A percentile compares a stretch with the other conserved stretches of the same genome.
These are phyloP conservation scores for Anneissia japonica DNA, from an alignment of 35 echinoderm and acorn worm species.

Conservation along the genomic window DNA sequence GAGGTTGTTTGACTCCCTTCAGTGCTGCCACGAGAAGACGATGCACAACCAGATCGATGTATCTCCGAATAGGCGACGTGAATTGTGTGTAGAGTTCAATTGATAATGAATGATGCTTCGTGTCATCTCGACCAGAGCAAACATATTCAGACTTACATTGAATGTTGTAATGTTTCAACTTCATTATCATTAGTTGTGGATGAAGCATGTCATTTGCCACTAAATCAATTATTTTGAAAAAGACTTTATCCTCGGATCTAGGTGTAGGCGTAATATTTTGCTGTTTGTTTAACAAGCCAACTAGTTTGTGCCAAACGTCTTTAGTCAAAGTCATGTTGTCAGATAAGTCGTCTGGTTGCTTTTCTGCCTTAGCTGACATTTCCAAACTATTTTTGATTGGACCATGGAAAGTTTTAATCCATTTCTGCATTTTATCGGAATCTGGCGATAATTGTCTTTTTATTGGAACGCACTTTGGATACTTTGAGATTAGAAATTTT, in stretches of 20 bases:
- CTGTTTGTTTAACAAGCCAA: too few species aligned
- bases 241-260: too few species aligned
- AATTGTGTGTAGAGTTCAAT: constrained; percentile 68
- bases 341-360: too few species aligned
- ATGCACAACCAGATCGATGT: constrained; percentile 79
- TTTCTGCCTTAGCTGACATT: too few species aligned
- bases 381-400: too few species aligned
- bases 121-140: constrained; percentile 20
- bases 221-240: constrained; percentile 32
- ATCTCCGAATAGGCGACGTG: constrained; percentile 80
- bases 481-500: constrained; percentile 26
- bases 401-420: too few species aligned
- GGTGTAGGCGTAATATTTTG: constrained; percentile 14
- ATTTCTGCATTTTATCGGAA: constrained; percentile 24
- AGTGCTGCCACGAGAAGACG: constrained; percentile 58
- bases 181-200: constrained; percentile 53
- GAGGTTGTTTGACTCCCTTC: constrained; percentile 24
- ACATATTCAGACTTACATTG: constrained; percentile 46
- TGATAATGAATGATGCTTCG: constrained; percentile 53
- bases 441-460: constrained; percentile 55
- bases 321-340: too few species aligned
- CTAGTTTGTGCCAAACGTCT: too few species aligned
- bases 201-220: constrained; percentile 60
- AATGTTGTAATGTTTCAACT: constrained; percentile 30
- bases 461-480: constrained; percentile 39